These are phyloP conservation scores for Denticeps clupeoides DNA, from an alignment of 2,797 vertebrate species.

Conservation along the genomic window DNA sequence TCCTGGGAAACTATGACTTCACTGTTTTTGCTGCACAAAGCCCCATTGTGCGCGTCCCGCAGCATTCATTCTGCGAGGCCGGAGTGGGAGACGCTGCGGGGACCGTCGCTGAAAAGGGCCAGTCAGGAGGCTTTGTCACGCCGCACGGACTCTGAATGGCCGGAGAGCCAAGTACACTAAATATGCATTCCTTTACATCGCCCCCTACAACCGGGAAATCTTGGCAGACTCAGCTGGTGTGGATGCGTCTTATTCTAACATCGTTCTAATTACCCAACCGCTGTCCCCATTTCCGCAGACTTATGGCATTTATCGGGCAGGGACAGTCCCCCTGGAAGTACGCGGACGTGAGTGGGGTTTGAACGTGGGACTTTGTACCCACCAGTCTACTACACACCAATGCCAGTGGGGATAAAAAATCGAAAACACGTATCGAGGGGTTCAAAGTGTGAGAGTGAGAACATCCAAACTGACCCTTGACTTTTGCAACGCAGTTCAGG, in stretches of 20 bases:
- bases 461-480: slow-evolving; percentile 10
- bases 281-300: no score
- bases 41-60: slow-evolving; percentile 43
- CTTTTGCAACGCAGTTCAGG: background rate
- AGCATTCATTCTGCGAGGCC: slow-evolving; percentile 53
- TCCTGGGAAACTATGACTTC: slow-evolving; percentile 59
- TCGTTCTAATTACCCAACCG: no score
- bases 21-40: slow-evolving; percentile 48
- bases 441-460: background rate
- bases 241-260: no score
- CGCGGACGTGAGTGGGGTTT: no score
- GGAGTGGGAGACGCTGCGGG: slow-evolving; percentile 27
- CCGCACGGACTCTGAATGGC: slow-evolving; percentile 37
- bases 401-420: background rate
- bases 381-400: background rate
- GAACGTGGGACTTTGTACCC: no score
- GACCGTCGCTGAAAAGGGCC: slow-evolving; percentile 14
- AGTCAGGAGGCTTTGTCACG: slow-evolving; percentile 28
- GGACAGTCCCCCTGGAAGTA: no score
- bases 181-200: no score
- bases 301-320: no score
- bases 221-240: no score
- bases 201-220: no score
- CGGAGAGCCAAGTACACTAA: no score
- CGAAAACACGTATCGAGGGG: background rate